Evolutionary conservation across 2,113 vertebrate genomes (phyloP).

Genomic region (Sisor rabdophorus): DNA sequence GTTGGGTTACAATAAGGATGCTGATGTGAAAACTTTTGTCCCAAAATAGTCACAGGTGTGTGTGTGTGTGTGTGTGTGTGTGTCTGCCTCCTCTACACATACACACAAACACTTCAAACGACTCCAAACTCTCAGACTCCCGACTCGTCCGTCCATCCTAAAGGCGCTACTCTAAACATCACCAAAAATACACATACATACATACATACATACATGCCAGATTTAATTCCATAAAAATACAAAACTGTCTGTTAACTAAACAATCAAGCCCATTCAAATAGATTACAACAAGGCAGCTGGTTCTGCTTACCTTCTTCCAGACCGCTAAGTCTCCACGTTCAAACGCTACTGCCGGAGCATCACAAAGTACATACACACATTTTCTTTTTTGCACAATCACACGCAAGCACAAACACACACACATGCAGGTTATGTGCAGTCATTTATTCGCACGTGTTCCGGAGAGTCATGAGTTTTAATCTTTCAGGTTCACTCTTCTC

Average conservation of each 20-base stretch:
- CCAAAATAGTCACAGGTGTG: slow-evolving; percentile 62
- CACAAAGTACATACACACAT: background rate
- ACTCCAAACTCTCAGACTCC: background rate
- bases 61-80: slow-evolving; percentile 62
- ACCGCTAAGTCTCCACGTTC: slow-evolving; percentile 51
- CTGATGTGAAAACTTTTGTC: slow-evolving; percentile 29
- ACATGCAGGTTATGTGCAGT: background rate
- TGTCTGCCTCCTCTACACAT: slow-evolving; percentile 1
- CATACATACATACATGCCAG: too few relatives aligned
- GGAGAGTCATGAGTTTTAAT: slow-evolving; percentile 10
- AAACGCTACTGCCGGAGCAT: slow-evolving; percentile 48
- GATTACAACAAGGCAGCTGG: background rate
- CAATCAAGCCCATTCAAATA: background rate
- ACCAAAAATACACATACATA: background rate
- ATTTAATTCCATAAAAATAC: background rate
- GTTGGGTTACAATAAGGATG: too few relatives aligned
- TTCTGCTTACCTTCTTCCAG: slow-evolving; percentile 47
- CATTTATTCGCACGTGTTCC: background rate
- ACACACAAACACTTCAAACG: background rate
- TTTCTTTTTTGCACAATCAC: background rate
- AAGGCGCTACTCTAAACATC: background rate
- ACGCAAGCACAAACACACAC: background rate
- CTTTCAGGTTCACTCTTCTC: slow-evolving; percentile 34
- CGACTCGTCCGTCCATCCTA: background rate
- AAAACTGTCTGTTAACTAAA: background rate